Evolutionary conservation across 2,888 invertebrate genomes (phyloP), one percentile per base, ranked within the genome.

Genomic region (Dryococelus australis): DNA sequence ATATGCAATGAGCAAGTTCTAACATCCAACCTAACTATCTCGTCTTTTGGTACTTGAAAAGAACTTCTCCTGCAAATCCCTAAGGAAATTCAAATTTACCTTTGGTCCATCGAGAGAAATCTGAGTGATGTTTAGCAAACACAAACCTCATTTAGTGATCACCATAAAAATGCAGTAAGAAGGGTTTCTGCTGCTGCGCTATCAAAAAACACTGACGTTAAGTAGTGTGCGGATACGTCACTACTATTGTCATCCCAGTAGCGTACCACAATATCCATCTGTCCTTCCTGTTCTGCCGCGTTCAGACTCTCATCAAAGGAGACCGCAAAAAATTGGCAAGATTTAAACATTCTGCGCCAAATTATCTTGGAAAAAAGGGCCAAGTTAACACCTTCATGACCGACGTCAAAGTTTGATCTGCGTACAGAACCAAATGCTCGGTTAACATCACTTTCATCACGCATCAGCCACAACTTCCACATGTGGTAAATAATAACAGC

Each of bases 251-350:
- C 65, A 20, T 65, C 65, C 65, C 24, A 65, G 65, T 16, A 65
- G 65, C n/a, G 65, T 65, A 65, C 65, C n/a, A 65, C 65, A 65
- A 65, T 65, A 24, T 65, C 65, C 65, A 65, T 65, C 65, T 65
- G 65, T 20, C 65, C 65, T 65, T 65, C 16, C n/a, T 65, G 65
- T 65, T 8, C 65, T 65, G 24, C 20, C 8, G 65, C 24, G 65
- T 65, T 65, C 65, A 10, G 65, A 65, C 65, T 65, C 1, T 65
- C 65, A n/a, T 65, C 65, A 65, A 65, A 65, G 65, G n/a, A 65
- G n/a, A 65, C 65, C 0, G 8, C 65, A 65, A 65, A 51, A 51
- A 65, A 65, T 65, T 20, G 6, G 65, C 24, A 65, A 65, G 65
- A 65, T 65, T 65, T 65, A 13, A n/a, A 65, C 65, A 24, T 65